Evolutionary conservation across 2,797 vertebrate species (phyloP).

Genomic region (Allobates femoralis): DNA sequence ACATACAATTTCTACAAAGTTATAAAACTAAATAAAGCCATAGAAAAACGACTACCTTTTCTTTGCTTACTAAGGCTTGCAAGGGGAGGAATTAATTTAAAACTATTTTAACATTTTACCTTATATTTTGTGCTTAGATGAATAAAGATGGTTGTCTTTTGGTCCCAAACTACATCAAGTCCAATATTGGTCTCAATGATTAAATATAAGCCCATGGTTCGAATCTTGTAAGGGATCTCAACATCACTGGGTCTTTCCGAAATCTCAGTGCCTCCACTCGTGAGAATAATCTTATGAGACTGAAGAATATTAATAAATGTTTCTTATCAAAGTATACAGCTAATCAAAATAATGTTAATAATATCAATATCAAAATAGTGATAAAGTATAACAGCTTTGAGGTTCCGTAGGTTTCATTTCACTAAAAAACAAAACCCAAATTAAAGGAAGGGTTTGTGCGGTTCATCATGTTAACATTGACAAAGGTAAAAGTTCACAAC

Average conservation of each 20-base stretch:
- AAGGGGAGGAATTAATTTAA: not conserved
- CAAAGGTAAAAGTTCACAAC: too few relatives aligned
- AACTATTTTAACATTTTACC: constrained; percentile 29
- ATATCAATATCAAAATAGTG: too few relatives aligned
- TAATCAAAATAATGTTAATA: too few relatives aligned
- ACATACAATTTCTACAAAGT: too few relatives aligned
- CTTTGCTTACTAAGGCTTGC: too few relatives aligned
- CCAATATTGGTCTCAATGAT: constrained; percentile 60
- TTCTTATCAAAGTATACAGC: not conserved
- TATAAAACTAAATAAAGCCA: too few relatives aligned
- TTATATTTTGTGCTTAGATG: constrained; percentile 49
- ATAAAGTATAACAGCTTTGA: too few relatives aligned
- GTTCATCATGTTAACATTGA: too few relatives aligned
- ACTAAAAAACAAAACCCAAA: too few relatives aligned
- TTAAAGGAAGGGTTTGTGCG: too few relatives aligned
- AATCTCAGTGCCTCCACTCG: constrained; percentile 37
- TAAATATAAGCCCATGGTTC: constrained; percentile 51
- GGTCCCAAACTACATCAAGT: constrained; percentile 60
- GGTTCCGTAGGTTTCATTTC: too few relatives aligned
- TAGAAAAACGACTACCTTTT: too few relatives aligned
- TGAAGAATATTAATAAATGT: not conserved
- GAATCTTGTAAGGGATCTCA: constrained; percentile 42
- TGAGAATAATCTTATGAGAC: constrained; percentile 55
- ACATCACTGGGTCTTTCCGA: not conserved
- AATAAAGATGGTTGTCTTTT: constrained; percentile 57